These are phyloP conservation scores for Equus quagga DNA, from an alignment of 2,113 vertebrate genomes.

Conservation along the genomic window DNA sequence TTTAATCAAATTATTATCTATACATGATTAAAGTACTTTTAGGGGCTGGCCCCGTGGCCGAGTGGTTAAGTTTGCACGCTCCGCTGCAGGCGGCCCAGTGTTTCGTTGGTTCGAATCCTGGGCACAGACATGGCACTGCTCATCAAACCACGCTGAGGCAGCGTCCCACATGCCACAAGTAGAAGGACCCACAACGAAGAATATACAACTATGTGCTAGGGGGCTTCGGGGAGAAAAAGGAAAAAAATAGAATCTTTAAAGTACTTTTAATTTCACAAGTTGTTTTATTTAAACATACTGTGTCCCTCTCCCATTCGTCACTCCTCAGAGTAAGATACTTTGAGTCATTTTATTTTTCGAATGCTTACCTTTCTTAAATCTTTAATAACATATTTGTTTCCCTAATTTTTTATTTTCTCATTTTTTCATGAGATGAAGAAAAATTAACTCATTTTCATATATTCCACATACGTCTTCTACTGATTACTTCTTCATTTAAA, in stretches of 20 bases:
- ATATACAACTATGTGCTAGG: too few species aligned
- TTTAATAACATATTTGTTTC: slow-evolving; percentile 1
- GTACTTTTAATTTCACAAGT: background rate
- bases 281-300: background rate
- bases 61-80: too few species aligned
- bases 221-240: too few species aligned
- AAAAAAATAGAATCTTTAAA: background rate
- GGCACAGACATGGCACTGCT: too few species aligned
- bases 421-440: background rate
- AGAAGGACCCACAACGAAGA: too few species aligned
- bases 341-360: background rate
- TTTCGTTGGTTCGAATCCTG: too few species aligned
- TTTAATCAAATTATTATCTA: background rate
- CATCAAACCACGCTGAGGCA: too few species aligned
- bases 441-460: background rate
- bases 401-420: slow-evolving; percentile 19
- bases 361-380: background rate
- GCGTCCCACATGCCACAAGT: too few species aligned
- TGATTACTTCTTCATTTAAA: slow-evolving; percentile 17
- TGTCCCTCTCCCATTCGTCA: background rate
- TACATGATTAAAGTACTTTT: background rate
- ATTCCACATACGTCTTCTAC: background rate
- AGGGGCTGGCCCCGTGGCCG: too few species aligned
- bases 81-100: too few species aligned
- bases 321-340: background rate